Base-by-base conservation (phyloP, 2,888 invertebrate species). In the Agrochola lychnidis region DNA sequence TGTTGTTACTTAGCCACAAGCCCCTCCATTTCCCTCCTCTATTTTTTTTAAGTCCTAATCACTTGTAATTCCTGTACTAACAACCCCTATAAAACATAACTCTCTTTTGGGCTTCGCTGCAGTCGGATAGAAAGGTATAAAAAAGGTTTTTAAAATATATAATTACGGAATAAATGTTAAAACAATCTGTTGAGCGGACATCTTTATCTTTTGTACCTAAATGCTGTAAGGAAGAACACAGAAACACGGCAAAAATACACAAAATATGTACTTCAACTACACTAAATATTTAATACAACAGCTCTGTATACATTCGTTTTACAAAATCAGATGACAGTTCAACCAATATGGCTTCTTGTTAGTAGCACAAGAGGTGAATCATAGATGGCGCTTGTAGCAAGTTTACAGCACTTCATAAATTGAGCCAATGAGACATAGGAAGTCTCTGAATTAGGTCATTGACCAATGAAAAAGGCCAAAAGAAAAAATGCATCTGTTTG, bases 291-390 rank as follows among this genome's bases (percentile, higher is more conserved):
- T 4, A 36, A 25, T 45, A 4, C 22, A 56, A 25, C 5, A 51
- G 85, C 85, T 84, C 85, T 86, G 70, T 76, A 3, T 25, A 67
- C 36, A 67, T 83, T 83, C 87, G 68, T 70, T 78, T 86, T 76
- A 36, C 84, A 84, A 78, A 40, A 67, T 62, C 45, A 10, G 36
- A 81, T 80, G 61, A 68, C 59, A 78, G 73, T 57, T 73, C 61
- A 73, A 70, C 14, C 51, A 83, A 86, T 74, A 83, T 78, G 73
- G 84, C 69, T 62, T 73, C 71, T 62, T n/a, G 19, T 62, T 64
- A 42, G 25, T 64, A 82, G 53, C 76, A 22, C 62, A n/a, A 61
- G 4, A 14, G 1, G 5, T 40, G 0, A 3, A 16, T 25, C 59
- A 74, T 9, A 86, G 81, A 78, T 83, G 74, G 81, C 87, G 78